A percentile compares a stretch with the other conserved stretches of the same genome.
Evolutionary conservation across 2,113 vertebrate genomes (phyloP).

Genomic region (Todiramphus saurophagus): DNA sequence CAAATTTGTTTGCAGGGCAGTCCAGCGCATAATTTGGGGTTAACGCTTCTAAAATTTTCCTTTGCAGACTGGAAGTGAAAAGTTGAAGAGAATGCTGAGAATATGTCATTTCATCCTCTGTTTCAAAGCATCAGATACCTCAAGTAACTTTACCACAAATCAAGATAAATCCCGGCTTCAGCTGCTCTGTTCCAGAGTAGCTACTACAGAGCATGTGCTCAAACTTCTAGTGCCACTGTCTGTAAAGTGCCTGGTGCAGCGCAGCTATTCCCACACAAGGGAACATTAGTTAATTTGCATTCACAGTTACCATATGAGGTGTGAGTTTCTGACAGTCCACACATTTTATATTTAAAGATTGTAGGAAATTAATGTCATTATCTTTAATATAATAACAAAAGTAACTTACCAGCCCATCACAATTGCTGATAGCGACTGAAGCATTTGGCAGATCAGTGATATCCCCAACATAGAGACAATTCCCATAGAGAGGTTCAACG

Average conservation of each 20-base stretch:
- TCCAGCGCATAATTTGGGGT: neutral
- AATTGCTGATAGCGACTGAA: conserved; percentile 97
- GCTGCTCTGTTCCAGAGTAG: conserved; percentile 15
- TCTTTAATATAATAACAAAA: conserved; percentile 28
- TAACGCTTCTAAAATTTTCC: neutral
- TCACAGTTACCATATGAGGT: conserved; percentile 63
- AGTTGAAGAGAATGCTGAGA: neutral
- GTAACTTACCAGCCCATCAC: conserved; percentile 94
- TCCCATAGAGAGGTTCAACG: conserved; percentile 84
- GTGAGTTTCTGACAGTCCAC: conserved; percentile 63
- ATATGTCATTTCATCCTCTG: neutral
- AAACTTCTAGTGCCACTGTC: conserved; percentile 49
- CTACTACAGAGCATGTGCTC: conserved; percentile 10
- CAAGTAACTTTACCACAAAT: neutral
- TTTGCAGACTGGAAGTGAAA: neutral
- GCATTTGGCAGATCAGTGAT: conserved; percentile 86
- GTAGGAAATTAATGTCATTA: conserved; percentile 41
- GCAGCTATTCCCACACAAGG: conserved; percentile 52
- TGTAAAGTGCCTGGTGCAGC: conserved; percentile 27
- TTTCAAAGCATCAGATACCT: neutral
- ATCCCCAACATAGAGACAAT: conserved; percentile 93
- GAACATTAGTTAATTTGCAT: conserved; percentile 68
- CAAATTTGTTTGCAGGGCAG: neutral
- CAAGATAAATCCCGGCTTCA: neutral
- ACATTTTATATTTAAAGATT: conserved; percentile 59